Conservation (phyloP, 1,140 invertebrate genomes). For the Drosophila repleta region DNA sequence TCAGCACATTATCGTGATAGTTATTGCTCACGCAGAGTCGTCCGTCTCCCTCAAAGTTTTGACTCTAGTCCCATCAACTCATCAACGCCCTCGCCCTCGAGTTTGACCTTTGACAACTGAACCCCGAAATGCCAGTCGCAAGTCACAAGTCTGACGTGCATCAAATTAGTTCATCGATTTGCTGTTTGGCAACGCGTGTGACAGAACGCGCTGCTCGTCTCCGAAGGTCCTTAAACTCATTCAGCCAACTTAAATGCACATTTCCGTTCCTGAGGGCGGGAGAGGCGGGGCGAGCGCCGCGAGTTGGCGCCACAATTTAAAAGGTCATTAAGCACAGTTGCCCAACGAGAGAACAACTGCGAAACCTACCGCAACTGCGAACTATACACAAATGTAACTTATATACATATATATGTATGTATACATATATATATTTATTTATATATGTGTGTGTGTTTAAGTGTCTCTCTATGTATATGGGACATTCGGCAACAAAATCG, state of each 20-base stretch:
- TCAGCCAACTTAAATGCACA: conserved; percentile 50
- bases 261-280: conserved; percentile 28
- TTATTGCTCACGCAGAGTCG: conserved; percentile 1
- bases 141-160: conserved; percentile 47
- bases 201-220: conserved; percentile 23
- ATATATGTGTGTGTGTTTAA: not conserved
- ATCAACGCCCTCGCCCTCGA: conserved; percentile 47
- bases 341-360: conserved; percentile 5
- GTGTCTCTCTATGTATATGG: conserved; percentile 44
- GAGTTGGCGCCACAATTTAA: conserved; percentile 53
- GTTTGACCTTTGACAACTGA: conserved; percentile 63
- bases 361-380: conserved; percentile 41
- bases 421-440: not conserved
- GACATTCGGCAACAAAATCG: conserved; percentile 49
- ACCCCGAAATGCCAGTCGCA: conserved; percentile 4
- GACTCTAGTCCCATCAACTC: conserved; percentile 2
- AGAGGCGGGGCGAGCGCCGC: conserved; percentile 7
- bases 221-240: conserved; percentile 42
- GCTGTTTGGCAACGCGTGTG: conserved; percentile 18
- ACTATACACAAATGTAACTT: conserved; percentile 4
- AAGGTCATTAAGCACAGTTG: conserved; percentile 32
- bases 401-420: conserved; percentile 12
- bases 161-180: conserved; percentile 57
- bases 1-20: not conserved
- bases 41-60: not conserved